Conservation (phyloP, 2,797 vertebrate genomes). For the Melanotaenia pygmaea region DNA sequence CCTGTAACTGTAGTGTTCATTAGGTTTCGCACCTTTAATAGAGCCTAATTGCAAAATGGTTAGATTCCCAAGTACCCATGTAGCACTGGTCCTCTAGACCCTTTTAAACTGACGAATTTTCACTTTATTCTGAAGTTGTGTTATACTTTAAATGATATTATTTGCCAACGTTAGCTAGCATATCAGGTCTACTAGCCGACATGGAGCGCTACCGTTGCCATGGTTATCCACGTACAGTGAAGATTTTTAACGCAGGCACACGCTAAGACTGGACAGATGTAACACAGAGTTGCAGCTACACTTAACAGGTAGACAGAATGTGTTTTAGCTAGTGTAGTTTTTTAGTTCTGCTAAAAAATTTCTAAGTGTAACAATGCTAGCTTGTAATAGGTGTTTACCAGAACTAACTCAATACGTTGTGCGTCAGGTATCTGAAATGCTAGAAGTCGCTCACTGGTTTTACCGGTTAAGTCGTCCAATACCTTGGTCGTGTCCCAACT, state of each 20-base stretch:
- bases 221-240: background rate
- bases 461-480: background rate
- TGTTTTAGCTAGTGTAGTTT: background rate
- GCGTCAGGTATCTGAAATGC: background rate
- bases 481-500: background rate
- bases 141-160: background rate
- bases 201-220: background rate
- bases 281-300: background rate
- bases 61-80: background rate
- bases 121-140: background rate
- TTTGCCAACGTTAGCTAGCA: conserved; percentile 25
- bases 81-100: background rate
- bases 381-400: background rate
- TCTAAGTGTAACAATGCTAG: background rate
- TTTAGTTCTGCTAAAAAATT: background rate
- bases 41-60: background rate
- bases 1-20: background rate
- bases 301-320: conserved; percentile 19
- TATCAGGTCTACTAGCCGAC: conserved; percentile 6
- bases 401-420: background rate
- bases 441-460: background rate
- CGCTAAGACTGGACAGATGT: background rate
- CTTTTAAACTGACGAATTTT: background rate
- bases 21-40: background rate
- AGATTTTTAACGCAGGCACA: background rate